These are phyloP conservation scores for Eulemur macaco DNA, from an alignment of 2,113 vertebrate species.

Conservation along the genomic window DNA sequence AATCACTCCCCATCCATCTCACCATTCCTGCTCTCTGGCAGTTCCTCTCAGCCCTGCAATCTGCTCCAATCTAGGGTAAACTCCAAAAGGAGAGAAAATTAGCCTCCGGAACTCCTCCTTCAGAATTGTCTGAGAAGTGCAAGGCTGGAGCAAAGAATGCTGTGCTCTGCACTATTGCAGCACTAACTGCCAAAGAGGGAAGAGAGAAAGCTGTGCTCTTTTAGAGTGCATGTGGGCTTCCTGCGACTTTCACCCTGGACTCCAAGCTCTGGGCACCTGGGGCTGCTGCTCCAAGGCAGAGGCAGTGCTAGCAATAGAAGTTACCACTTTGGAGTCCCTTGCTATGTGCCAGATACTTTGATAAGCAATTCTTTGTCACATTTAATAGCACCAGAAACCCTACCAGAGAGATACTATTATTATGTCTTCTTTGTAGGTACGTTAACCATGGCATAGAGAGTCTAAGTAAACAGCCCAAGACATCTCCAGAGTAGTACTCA, in stretches of 20 bases:
- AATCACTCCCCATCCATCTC: neutral
- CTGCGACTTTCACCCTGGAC: fast-evolving
- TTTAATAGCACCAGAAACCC: neutral
- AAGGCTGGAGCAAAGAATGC: neutral
- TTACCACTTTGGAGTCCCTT: neutral
- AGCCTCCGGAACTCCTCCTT: neutral
- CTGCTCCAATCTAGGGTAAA: neutral
- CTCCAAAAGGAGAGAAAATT: neutral
- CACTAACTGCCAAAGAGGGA: neutral
- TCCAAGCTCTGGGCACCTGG: neutral
- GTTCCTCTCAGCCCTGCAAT: neutral
- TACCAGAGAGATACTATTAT: neutral
- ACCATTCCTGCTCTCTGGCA: neutral
- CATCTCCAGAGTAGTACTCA: neutral
- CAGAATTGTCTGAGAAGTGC: neutral
- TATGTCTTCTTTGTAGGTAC: neutral
- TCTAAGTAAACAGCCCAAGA: neutral
- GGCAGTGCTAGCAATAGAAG: neutral
- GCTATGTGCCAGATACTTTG: neutral
- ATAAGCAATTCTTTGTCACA: neutral
- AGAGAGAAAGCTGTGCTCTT: neutral
- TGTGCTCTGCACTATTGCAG: neutral
- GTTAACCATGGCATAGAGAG: neutral
- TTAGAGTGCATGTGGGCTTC: fast-evolving
- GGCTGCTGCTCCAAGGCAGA: neutral